Conservation (phyloP, 2,797 vertebrate species). For the Naso thynnoides region DNA sequence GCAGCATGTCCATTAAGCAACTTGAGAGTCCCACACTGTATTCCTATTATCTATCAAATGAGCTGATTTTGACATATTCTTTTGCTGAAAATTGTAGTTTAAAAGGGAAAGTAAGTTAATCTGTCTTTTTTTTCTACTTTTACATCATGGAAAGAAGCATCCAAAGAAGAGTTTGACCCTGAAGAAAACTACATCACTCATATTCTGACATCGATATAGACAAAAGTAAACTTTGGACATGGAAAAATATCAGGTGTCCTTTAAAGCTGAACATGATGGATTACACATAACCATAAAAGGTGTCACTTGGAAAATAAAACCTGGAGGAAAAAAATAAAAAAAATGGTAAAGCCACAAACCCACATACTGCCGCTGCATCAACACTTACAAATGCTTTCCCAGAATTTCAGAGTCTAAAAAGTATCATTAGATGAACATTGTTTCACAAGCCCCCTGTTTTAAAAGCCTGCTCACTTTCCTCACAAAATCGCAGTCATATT, state of each 20-base stretch:
- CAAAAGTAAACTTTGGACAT: constrained; percentile 22
- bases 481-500: constrained; percentile 5
- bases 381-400: constrained; percentile 26
- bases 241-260: constrained; percentile 54
- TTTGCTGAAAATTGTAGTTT: constrained; percentile 14
- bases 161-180: constrained; percentile 14
- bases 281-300: constrained; percentile 31
- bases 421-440: background rate
- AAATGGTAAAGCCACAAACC: constrained; percentile 45
- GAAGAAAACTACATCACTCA: constrained; percentile 32
- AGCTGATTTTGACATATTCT: background rate
- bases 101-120: background rate
- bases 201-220: constrained; percentile 21
- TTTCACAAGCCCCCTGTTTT: background rate
- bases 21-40: background rate
- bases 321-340: constrained; percentile 35
- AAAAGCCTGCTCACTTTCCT: constrained; percentile 22
- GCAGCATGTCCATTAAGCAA: constrained; percentile 20
- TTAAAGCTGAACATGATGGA: constrained; percentile 60
- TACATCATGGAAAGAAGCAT: background rate
- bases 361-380: constrained; percentile 34
- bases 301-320: constrained; percentile 46
- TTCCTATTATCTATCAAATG: constrained; percentile 5
- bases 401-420: background rate
- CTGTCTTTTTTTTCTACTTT: constrained; percentile 15